Base-by-base conservation (phyloP, 2,888 invertebrate genomes). In the Drosophila demipolita region DNA sequence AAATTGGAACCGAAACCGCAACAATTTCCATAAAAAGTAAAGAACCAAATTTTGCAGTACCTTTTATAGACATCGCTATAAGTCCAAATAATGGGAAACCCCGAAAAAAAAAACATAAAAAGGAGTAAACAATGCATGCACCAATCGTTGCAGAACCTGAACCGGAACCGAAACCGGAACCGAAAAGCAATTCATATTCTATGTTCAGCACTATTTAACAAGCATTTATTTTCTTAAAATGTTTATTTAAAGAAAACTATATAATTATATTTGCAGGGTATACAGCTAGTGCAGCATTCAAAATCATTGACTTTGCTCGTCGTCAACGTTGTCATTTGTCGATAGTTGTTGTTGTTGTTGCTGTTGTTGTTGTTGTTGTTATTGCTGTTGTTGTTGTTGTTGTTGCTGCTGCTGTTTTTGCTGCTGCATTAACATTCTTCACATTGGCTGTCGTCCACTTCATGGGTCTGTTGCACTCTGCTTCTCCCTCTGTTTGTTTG, bases 341-440 rank as follows among this genome's bases (percentile, higher is more conserved):
- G 45, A 45, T 52, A 58, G 77, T 65, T 60, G 40, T 42, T 66
- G 53, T 54, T 80, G 78, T 50, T 57, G 53, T 52, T 66, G 75
- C 50, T 52, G 54, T 57, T 65, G 71, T 48, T 52, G 54, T 23
- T 64, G 75, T 48, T 52, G 54, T 57, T 65, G 71, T 48, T 52
- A 54, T 23, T 64, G 75, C 62, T 63, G 73, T 1, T 23, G 62
- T 15, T 63, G 75, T 49, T 59, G 59, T 20, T 40, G 66, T 48
- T 55, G 76, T 63, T 65, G 48, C 45, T 67, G 57, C 50, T 52
- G 54, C 59, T 65, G 71, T 48, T 52, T 57, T 23, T 64, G 75
- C 62, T 63, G 73, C 60, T 55, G 90, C 91, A 91, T 91, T 91
- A 91, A 91, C 91, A 91, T 91, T 81, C 88, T 81, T 80, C 61